phyloP scores from a whole-genome alignment of 2,888 invertebrate species.

The Vandiemenella viatica region DNA sequence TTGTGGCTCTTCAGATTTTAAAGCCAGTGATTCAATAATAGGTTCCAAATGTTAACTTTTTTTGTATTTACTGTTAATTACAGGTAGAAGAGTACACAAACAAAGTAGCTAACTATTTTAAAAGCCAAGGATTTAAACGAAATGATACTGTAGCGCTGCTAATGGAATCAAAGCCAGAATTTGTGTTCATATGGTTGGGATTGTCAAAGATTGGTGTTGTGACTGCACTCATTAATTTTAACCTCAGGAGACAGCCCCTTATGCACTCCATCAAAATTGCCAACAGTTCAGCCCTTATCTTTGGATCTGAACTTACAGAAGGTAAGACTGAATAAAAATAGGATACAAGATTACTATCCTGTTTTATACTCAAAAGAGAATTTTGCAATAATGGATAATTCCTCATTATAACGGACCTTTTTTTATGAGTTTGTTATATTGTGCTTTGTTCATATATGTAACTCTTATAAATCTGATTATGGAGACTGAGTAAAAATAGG shows the following conservation, averaged over 20 bases:
- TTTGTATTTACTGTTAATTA: no score
- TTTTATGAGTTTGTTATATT: no score
- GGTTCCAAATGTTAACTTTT: no score
- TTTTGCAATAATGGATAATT: no score
- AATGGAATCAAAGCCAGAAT: constrained; percentile 42
- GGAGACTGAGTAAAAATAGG: no score
- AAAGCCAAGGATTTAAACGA: constrained; percentile 28
- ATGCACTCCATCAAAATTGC: constrained; percentile 37
- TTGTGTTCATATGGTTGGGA: constrained; percentile 43
- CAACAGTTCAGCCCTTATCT: constrained; percentile 35
- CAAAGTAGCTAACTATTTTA: constrained; percentile 40
- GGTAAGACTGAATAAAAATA: constrained; percentile 21
- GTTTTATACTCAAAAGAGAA: no score
- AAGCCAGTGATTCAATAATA: no score
- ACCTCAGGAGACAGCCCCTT: constrained; percentile 35
- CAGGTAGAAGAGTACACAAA: constrained; percentile 45
- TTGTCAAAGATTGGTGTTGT: constrained; percentile 35
- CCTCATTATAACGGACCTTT: no score
- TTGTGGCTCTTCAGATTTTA: no score
- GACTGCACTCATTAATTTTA: constrained; percentile 43
- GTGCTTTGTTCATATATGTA: no score
- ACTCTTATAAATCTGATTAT: no score
- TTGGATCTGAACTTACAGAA: constrained; percentile 27
- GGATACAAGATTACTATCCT: no score
- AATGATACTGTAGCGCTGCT: constrained; percentile 42